Percentiles rank a stretch among this genome's conserved stretches.
These are phyloP conservation scores for Microplitis demolitor DNA, from an alignment of 1,140 invertebrate genomes.

Conservation along the genomic window DNA sequence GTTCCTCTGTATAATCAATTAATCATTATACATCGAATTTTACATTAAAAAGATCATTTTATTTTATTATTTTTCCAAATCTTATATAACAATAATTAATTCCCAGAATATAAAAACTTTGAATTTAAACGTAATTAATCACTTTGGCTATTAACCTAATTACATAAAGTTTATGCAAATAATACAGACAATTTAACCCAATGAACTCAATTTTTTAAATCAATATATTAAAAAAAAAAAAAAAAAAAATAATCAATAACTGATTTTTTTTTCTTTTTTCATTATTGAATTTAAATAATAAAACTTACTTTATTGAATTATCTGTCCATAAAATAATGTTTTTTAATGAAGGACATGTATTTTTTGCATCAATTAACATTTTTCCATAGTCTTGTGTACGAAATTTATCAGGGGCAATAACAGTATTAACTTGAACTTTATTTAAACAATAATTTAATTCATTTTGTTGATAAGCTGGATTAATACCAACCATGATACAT, in stretches of 20 bases:
- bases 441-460: constrained; percentile 83
- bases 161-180: no score
- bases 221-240: no score
- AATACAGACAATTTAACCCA: no score
- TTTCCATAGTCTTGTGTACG: constrained; percentile 76
- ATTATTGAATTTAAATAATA: constrained; percentile 20
- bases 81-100: neutral
- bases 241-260: no score
- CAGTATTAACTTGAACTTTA: constrained; percentile 75
- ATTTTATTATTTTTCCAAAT: constrained; percentile 8
- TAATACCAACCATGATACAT: constrained; percentile 81
- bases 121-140: no score
- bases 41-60: neutral
- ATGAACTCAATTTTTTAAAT: no score
- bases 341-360: constrained; percentile 53
- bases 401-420: constrained; percentile 71
- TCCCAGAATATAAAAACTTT: no score
- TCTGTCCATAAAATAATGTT: constrained; percentile 64
- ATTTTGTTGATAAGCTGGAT: constrained; percentile 77
- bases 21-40: neutral
- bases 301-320: constrained; percentile 62
- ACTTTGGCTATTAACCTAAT: no score
- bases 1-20: constrained; percentile 65
- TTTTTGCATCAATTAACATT: constrained; percentile 62
- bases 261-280: no score